A percentile compares a stretch with the other conserved stretches of the same genome.
Conservation (phyloP, 2,797 vertebrate species). For the Miichthys miiuy region DNA sequence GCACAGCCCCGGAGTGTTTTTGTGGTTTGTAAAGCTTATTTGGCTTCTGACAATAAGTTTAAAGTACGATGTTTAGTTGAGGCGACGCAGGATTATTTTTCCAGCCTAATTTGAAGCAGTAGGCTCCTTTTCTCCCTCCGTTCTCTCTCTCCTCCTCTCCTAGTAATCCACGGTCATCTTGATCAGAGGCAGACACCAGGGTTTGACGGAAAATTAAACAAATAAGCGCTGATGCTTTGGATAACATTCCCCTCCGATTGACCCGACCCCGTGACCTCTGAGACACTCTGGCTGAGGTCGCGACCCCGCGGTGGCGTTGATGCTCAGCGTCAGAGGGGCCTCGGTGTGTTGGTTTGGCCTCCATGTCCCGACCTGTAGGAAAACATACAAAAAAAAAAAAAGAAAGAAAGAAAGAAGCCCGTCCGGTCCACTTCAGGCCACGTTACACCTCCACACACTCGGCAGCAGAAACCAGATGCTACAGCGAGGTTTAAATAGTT, state of each 20-base stretch:
- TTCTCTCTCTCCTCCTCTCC: constrained; percentile 32
- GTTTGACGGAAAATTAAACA: constrained; percentile 83
- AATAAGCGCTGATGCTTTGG: constrained; percentile 84
- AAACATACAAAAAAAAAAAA: constrained; percentile 58
- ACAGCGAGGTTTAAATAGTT: too few species aligned
- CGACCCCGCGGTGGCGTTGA: constrained; percentile 66
- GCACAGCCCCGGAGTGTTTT: constrained; percentile 64
- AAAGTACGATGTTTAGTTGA: constrained; percentile 78
- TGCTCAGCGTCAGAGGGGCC: constrained; percentile 60
- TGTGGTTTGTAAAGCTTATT: constrained; percentile 80
- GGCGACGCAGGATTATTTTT: constrained; percentile 83
- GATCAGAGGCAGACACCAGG: constrained; percentile 77
- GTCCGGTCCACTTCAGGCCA: constrained; percentile 6
- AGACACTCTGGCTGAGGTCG: constrained; percentile 78
- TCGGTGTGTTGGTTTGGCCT: constrained; percentile 67
- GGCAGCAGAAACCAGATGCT: background rate
- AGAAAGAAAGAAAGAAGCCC: constrained; percentile 2
- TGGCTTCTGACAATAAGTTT: constrained; percentile 81
- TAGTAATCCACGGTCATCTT: constrained; percentile 74
- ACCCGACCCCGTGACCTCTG: constrained; percentile 78
- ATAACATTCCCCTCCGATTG: constrained; percentile 84
- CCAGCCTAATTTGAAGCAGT: constrained; percentile 87
- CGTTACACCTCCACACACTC: background rate
- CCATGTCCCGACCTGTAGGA: constrained; percentile 55
- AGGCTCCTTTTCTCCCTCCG: constrained; percentile 48